Percentiles rank a stretch among this genome's conserved stretches.
Conservation (phyloP, 35 echinoderm and acorn worm species). For the Nesometra sesokonis region DNA sequence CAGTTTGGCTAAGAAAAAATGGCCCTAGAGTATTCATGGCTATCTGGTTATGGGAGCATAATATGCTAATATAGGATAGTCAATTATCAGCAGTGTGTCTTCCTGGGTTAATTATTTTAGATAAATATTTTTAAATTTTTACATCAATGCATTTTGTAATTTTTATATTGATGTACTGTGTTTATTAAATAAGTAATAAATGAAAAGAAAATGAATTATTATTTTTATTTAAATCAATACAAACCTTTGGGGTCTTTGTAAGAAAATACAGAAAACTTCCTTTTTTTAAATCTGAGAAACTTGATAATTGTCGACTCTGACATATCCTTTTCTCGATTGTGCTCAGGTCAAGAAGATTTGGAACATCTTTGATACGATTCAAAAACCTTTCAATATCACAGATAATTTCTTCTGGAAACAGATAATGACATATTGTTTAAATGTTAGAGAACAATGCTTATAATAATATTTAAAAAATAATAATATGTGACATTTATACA, state of each 20-base stretch:
- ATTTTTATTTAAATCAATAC: background rate
- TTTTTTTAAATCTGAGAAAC: background rate
- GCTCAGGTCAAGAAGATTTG: conserved; percentile 21
- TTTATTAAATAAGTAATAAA: background rate
- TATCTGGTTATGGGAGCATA: no score
- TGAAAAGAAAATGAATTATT: background rate
- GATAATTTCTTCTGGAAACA: conserved; percentile 3
- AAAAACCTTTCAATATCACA: conserved; percentile 16
- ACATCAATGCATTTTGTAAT: no score
- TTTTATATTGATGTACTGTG: no score
- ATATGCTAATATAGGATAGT: no score
- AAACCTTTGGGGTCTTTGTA: conserved; percentile 28
- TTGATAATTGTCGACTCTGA: background rate
- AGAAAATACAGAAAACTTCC: conserved; percentile 30
- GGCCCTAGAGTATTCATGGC: no score
- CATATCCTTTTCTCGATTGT: conserved; percentile 33
- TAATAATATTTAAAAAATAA: no score
- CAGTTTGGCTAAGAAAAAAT: no score
- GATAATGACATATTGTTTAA: background rate
- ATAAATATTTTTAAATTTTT: no score
- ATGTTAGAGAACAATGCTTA: no score
- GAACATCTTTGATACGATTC: background rate
- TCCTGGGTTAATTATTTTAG: no score
- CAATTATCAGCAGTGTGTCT: no score
- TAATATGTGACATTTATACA: no score